Percentiles rank a stretch among this genome's conserved stretches.
Conservation (phyloP, 30 jellyfish, hydroid and myxozoan species). For the Catostylus mosaicus region DNA sequence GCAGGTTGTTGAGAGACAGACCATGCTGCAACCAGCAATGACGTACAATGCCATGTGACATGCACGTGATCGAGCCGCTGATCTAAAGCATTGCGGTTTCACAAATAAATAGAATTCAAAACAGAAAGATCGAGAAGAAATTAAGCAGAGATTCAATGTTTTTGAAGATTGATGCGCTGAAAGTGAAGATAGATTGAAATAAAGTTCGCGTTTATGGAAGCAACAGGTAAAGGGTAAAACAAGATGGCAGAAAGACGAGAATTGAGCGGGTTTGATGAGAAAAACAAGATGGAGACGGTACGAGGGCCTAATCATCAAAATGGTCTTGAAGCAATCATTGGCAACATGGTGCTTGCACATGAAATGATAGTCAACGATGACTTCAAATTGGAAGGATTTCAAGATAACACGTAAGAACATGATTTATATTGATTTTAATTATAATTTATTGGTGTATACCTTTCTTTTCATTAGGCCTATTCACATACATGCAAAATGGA, state of each 20-base stretch:
- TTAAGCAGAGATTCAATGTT: no score
- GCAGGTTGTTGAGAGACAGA: background rate
- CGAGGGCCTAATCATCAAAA: slow-evolving; percentile 13
- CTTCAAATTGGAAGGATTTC: slow-evolving; percentile 50
- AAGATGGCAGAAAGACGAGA: no score
- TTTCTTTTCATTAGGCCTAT: no score
- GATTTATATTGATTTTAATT: background rate
- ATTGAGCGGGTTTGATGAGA: no score
- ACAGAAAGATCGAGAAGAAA: slow-evolving; percentile 21
- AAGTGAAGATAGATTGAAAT: no score
- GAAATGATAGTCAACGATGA: slow-evolving; percentile 82
- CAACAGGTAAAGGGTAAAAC: no score
- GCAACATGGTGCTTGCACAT: slow-evolving; percentile 89
- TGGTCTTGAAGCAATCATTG: slow-evolving; percentile 68
- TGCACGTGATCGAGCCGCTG: slow-evolving; percentile 63
- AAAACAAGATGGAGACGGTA: background rate
- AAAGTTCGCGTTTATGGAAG: no score
- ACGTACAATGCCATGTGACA: slow-evolving; percentile 47
- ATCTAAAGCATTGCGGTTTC: slow-evolving; percentile 18
- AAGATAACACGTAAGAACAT: slow-evolving; percentile 68
- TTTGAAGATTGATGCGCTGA: no score
- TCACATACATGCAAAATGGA: no score
- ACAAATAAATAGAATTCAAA: slow-evolving; percentile 33
- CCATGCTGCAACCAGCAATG: slow-evolving; percentile 1
- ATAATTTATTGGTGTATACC: no score